These are phyloP conservation scores for Ellobium chinense DNA, from an alignment of 2,888 invertebrate genomes.

Conservation along the genomic window DNA sequence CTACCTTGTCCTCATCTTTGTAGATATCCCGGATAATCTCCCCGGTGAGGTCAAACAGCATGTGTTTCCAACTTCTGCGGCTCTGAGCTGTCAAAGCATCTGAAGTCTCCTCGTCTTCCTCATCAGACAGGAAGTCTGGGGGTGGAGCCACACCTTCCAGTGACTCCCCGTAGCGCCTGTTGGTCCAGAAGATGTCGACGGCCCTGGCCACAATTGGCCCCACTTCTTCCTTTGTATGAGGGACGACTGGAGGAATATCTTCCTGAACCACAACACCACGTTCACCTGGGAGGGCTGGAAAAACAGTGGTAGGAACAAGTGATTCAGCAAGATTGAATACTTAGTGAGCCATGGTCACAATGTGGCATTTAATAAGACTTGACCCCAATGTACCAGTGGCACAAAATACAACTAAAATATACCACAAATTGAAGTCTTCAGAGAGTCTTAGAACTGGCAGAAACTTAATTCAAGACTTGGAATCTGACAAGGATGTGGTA, in stretches of 20 bases:
- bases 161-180: slow-evolving; percentile 68
- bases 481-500: too few relatives aligned
- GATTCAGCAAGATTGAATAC: too few relatives aligned
- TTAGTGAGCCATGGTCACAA: too few relatives aligned
- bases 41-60: slow-evolving; percentile 77
- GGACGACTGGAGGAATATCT: slow-evolving; percentile 58
- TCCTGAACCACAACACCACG: neutral
- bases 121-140: slow-evolving; percentile 55
- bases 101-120: neutral
- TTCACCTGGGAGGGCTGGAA: neutral
- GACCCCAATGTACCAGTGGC: too few relatives aligned
- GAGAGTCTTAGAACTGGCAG: too few relatives aligned
- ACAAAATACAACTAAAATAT: too few relatives aligned
- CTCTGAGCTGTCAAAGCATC: slow-evolving; percentile 54
- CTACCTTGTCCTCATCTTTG: slow-evolving; percentile 66
- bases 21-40: slow-evolving; percentile 77
- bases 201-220: slow-evolving; percentile 62
- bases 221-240: slow-evolving; percentile 71
- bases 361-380: too few relatives aligned
- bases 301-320: too few relatives aligned
- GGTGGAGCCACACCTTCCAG: slow-evolving; percentile 65
- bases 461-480: too few relatives aligned
- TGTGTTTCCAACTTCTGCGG: slow-evolving; percentile 70
- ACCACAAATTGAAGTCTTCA: too few relatives aligned
- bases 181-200: slow-evolving; percentile 73